These are phyloP conservation scores for Cynoglossus semilaevis DNA, from an alignment of 2,113 vertebrate species.

Conservation along the genomic window DNA sequence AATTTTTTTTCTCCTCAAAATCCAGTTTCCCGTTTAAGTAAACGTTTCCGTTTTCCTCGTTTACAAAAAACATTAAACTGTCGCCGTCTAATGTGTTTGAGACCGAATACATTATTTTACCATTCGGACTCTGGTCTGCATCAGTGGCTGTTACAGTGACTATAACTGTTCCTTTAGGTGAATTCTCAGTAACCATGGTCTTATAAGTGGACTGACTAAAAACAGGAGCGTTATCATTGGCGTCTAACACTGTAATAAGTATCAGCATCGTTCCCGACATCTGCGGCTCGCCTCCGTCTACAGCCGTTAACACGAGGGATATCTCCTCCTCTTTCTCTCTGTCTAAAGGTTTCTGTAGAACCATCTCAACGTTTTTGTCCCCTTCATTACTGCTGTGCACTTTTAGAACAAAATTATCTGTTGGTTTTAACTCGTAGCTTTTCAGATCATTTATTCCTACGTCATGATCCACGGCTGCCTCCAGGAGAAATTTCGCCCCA, in stretches of 20 bases:
- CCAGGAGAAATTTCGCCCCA: slow-evolving; percentile 68
- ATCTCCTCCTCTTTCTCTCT: slow-evolving; percentile 47
- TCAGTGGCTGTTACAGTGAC: slow-evolving; percentile 65
- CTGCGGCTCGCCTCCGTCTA: slow-evolving; percentile 57
- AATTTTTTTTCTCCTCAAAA: slow-evolving; percentile 34
- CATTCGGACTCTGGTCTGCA: slow-evolving; percentile 61
- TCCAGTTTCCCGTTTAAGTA: slow-evolving; percentile 25
- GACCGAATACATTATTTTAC: slow-evolving; percentile 68
- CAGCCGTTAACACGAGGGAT: slow-evolving; percentile 53
- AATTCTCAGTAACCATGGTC: slow-evolving; percentile 63
- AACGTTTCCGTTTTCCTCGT: slow-evolving; percentile 18
- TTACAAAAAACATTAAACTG: slow-evolving; percentile 14
- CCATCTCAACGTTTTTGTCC: slow-evolving; percentile 69
- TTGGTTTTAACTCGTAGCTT: slow-evolving; percentile 58
- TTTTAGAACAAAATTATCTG: slow-evolving; percentile 68
- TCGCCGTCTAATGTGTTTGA: neutral
- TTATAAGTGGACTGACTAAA: slow-evolving; percentile 75
- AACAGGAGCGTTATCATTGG: slow-evolving; percentile 83
- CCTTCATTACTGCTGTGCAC: slow-evolving; percentile 6
- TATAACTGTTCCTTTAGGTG: slow-evolving; percentile 44
- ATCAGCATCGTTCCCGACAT: slow-evolving; percentile 57
- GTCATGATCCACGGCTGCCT: slow-evolving; percentile 77
- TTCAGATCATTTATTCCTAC: slow-evolving; percentile 71
- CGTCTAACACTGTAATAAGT: slow-evolving; percentile 79
- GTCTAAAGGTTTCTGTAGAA: slow-evolving; percentile 59